Evolutionary conservation across 2,113 vertebrate species (phyloP), one percentile per base, ranked within the genome.

Genomic region (Microtus montanus): DNA sequence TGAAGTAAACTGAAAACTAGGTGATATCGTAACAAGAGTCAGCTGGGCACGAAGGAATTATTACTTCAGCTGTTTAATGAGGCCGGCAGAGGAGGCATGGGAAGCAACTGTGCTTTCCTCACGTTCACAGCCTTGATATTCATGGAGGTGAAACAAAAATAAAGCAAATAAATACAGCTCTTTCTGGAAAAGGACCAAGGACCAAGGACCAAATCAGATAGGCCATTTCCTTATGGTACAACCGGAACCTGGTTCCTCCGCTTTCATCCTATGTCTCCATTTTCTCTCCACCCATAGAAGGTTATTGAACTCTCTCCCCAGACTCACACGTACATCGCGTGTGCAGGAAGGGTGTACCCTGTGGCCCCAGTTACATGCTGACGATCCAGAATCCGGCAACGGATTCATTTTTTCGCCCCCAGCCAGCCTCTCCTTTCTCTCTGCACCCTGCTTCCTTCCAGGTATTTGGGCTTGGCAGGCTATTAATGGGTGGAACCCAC

Each of bases 391-490:
- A 80, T 87, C 77, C 5, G 75, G 83, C 13, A 38, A 38, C 47
- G 14, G 79, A 74, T 85, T 82, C 77, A 35, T 94, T 95, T 87
- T 87, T 66, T 83, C 66, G 35, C 28, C 38, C 41, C 26, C 8
- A 78, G 44, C 77, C 70, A 73, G 44, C 38, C 71, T 93, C 87
- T 86, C 66, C n/a, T 90, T 85, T 85, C 86, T 90, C 78, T 91
- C 74, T 20, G 24, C 5, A 91, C 87, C 63, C 94, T 61, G 63
- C 47, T 91, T 95, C 84, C 84, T 93, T 80, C 84, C 94, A 97
- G 96, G 95, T 97, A 97, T 97, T 95, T 95, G 89, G 92, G 87
- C 89, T 96, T 97, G 97, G 96, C 94, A 95, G 66, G 41, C 80
- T 96, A 68, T 93, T 78, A 54, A 93, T 96, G 95, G 96, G 96